Percentiles rank a stretch among this genome's conserved stretches.
Conservation (phyloP, 2,113 vertebrate species). For the Albula goreensis region DNA sequence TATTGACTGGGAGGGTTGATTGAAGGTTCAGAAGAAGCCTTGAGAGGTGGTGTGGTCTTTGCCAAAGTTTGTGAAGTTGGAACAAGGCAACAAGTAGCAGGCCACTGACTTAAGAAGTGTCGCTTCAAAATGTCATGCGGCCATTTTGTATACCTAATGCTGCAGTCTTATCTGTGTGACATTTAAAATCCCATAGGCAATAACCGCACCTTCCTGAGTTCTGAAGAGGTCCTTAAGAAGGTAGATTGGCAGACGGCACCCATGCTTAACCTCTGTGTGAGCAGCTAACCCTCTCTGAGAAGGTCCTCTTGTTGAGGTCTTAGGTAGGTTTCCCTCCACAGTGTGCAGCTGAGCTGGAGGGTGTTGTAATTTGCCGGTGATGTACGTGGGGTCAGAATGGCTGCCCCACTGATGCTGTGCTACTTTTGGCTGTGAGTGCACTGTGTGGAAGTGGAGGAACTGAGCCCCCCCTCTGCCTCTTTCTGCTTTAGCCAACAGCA, state of each 20-base stretch:
- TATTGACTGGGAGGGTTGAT: constrained; percentile 3
- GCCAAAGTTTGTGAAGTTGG: constrained; percentile 22
- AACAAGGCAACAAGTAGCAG: constrained; percentile 13
- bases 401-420: not conserved
- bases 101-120: constrained; percentile 20
- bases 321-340: not conserved
- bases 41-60: constrained; percentile 2
- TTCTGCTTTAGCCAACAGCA: not conserved
- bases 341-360: not conserved
- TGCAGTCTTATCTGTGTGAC: constrained; percentile 30
- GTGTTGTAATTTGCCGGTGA: not conserved
- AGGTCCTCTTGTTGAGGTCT: not conserved
- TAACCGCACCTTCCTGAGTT: constrained; percentile 4
- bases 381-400: not conserved
- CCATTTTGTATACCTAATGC: constrained; percentile 14
- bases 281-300: not conserved
- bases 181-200: constrained; percentile 32
- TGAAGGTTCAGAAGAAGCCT: not conserved
- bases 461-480: not conserved
- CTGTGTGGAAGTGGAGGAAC: not conserved
- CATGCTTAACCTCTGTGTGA: not conserved
- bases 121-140: constrained; percentile 26
- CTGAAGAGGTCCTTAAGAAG: not conserved
- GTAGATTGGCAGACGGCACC: not conserved
- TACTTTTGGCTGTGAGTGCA: not conserved